Evolutionary conservation across 2,888 invertebrate species (phyloP), one percentile per base, ranked within the genome.

Genomic region (Chirona hameri): DNA sequence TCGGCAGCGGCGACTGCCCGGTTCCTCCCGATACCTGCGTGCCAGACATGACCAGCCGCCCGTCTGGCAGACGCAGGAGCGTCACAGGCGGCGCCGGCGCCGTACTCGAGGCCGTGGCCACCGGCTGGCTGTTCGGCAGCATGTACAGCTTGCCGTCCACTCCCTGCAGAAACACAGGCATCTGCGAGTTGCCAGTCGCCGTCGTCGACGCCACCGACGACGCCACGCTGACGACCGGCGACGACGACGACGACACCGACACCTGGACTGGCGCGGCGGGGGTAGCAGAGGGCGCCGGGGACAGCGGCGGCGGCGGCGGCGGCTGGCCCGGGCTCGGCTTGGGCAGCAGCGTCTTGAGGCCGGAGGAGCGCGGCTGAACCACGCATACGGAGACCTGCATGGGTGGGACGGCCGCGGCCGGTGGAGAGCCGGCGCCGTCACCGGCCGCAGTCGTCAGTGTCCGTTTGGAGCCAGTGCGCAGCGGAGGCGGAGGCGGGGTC

Each of bases 21-120:
- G 46, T 21, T 24, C 79, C 14, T 12, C 76, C 15, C 5, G 46
- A 7, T 7, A 7, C n/a, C n/a, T 7, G 0, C 3, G 7, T 21
- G 80, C 52, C 80, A 3, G 80, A 29, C 80, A 80, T 48, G 27
- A 80, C 48, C 52, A 80, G 80, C 5, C 80, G 52, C 4, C 80
- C 80, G 80, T 80, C 80, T 3, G 80, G 80, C 80, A 80, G 52
- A 14, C 80, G 80, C 15, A 80, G 52, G 52, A 80, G 52, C 27
- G 80, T 52, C 15, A 80, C 27, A 5, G 80, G 80, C 48, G 79
- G n/a, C n/a, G n/a, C 46, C 39, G 39, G 14, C 39, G 39, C 39
- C 0, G 3, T 21, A 21, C 39, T 39, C 1, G 52, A 52, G 39
- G 39, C 39, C 27, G 27, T 1, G 10, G 14, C 29, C 18, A 15